Percentiles rank a stretch among this genome's conserved stretches.
These are phyloP conservation scores for Phylloscopus trochilus DNA, from an alignment of 2,113 vertebrate genomes.

Conservation along the genomic window DNA sequence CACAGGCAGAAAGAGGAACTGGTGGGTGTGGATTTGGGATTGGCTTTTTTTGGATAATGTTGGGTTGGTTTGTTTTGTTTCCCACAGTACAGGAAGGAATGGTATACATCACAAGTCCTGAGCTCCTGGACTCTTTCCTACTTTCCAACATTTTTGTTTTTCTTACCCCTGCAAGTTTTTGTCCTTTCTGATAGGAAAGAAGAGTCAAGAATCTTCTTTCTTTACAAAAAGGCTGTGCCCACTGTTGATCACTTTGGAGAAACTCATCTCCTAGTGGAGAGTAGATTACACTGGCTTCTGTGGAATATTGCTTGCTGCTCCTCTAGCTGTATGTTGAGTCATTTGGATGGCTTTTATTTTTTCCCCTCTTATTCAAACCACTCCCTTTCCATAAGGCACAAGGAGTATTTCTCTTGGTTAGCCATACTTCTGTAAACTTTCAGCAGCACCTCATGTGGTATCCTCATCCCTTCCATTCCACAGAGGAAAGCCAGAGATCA, in stretches of 20 bases:
- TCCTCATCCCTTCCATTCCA: background rate
- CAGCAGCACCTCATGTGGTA: background rate
- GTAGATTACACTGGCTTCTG: background rate
- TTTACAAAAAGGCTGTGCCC: background rate
- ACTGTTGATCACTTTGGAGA: background rate
- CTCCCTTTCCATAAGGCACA: background rate
- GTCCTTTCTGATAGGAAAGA: background rate
- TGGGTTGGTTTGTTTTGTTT: background rate
- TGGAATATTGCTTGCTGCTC: background rate
- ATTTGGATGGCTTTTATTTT: background rate
- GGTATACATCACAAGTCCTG: background rate
- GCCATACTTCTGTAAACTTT: background rate
- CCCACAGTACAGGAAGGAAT: background rate
- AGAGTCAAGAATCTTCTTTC: background rate
- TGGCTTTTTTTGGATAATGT: background rate
- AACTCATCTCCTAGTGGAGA: background rate
- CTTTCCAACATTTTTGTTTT: background rate
- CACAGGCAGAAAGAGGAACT: background rate
- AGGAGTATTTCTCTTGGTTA: background rate
- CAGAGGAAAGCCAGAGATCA: constrained; percentile 90
- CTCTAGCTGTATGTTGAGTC: background rate
- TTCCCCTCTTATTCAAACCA: background rate
- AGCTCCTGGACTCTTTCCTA: background rate
- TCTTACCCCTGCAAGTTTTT: background rate
- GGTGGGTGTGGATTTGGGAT: background rate